Evolutionary conservation across 2,113 vertebrate genomes (phyloP), one percentile per base, ranked within the genome.

Genomic region (Orthonyx spaldingii): DNA sequence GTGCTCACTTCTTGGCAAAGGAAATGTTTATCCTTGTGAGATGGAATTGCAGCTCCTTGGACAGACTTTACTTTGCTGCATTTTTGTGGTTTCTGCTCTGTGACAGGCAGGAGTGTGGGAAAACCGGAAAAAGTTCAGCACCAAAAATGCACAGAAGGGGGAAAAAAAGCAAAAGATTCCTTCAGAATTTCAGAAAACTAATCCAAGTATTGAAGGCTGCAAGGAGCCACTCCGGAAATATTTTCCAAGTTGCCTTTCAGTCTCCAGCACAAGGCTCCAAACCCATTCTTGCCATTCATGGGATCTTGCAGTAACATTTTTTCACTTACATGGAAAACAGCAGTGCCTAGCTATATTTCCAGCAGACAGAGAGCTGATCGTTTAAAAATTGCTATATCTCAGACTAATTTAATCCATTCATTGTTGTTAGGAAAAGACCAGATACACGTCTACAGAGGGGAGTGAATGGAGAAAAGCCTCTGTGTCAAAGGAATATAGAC

Each of bases 81-180:
- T 99, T 99, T 98, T 99, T 99, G 98, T 97, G 99, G 99, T 98
- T 98, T 98, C 98, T 98, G 95, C 98, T 98, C 97, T 98, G 98
- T 99, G 99, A 99, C 99, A 98, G 98, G 98, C 98, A 98, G 98
- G 98, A 99, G 98, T 99, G 99, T 99, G 99, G 98, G 99, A 99
- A 99, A 99, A 99, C 98, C 98, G 98, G 99, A 99, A 99, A 98
- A 98, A 97, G 96, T 98, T 98, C 97, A 96, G 98, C 97, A 98
- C 97, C 98, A 98, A 98, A 99, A 98, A 98, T 98, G 98, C 97
- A 98, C 97, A 78, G 97, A 98, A 98, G 98, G 97, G 98, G 98
- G 98, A 94, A 98, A 97, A 98, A 94, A 96, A 97, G 95, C 95
- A 97, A 97, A 96, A 98, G 96, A 98, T 97, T 98, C 96, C 96